These are phyloP conservation scores for Heliconius nattereri DNA, from an alignment of 1,140 invertebrate species.

Conservation along the genomic window DNA sequence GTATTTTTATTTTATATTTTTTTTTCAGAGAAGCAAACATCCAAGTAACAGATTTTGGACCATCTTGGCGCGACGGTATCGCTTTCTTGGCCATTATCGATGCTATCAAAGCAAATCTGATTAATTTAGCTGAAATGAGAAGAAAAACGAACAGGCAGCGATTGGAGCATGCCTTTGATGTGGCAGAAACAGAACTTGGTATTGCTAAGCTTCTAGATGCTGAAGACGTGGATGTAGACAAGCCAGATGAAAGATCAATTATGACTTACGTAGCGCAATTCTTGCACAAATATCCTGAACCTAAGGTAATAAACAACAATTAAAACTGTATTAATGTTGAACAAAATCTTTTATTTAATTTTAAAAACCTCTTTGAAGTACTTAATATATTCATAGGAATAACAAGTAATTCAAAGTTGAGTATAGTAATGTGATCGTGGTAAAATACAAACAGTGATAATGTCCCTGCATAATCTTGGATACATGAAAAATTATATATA, in stretches of 20 bases:
- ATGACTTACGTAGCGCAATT: constrained; percentile 99
- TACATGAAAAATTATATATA: too few relatives aligned
- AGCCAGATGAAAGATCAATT: constrained; percentile 98
- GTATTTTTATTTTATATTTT: not conserved
- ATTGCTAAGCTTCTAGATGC: constrained; percentile 96
- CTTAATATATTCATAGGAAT: too few relatives aligned
- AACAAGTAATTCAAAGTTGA: too few relatives aligned
- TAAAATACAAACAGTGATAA: too few relatives aligned
- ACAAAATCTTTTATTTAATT: too few relatives aligned
- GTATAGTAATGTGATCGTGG: too few relatives aligned
- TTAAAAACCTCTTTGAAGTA: too few relatives aligned
- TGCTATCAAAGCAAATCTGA: constrained; percentile 95
- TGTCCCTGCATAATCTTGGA: too few relatives aligned
- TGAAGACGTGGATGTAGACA: constrained; percentile 98
- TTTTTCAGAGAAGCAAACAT: constrained; percentile 89
- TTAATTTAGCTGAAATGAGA: constrained; percentile 91
- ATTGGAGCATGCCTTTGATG: constrained; percentile 95
- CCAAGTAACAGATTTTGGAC: constrained; percentile 96
- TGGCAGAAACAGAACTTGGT: constrained; percentile 95
- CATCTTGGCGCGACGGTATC: constrained; percentile 97
- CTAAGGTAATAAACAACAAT: constrained; percentile 80
- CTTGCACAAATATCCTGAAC: constrained; percentile 96
- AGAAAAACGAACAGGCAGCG: constrained; percentile 90
- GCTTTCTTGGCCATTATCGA: constrained; percentile 98
- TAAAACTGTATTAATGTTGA: too few relatives aligned